Evolutionary conservation across 2,113 vertebrate genomes (phyloP).

Genomic region (Astur gentilis): DNA sequence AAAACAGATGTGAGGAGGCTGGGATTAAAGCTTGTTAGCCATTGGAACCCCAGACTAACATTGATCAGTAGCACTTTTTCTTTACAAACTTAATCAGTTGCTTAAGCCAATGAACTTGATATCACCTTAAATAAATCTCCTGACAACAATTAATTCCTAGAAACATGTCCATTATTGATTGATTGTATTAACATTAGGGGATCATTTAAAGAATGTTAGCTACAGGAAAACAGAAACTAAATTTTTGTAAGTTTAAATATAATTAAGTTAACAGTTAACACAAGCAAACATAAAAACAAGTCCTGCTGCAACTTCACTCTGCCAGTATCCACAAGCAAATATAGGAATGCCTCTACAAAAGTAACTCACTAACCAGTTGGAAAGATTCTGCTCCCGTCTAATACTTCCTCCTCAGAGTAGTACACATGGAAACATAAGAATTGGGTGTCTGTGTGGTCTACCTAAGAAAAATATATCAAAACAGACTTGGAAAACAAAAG

Average conservation of each 20-base stretch:
- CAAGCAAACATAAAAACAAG: background rate
- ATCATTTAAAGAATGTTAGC: background rate
- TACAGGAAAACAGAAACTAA: background rate
- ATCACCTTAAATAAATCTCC: slow-evolving; percentile 39
- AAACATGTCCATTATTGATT: background rate
- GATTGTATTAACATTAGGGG: slow-evolving; percentile 11
- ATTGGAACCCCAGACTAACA: background rate
- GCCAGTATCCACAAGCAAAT: background rate
- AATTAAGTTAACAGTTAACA: slow-evolving; percentile 6
- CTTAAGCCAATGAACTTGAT: slow-evolving; percentile 39
- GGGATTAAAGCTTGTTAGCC: background rate
- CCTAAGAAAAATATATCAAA: background rate
- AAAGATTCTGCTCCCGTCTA: background rate
- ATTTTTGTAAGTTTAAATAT: slow-evolving; percentile 7
- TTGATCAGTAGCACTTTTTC: background rate
- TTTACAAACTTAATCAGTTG: slow-evolving; percentile 28
- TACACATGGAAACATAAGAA: background rate
- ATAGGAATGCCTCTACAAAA: background rate
- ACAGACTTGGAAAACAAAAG: background rate
- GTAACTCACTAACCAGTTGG: background rate
- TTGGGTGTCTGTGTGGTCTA: background rate
- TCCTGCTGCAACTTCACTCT: background rate
- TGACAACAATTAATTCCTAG: slow-evolving; percentile 46
- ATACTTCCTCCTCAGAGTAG: background rate
- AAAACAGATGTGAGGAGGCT: background rate